Percentiles rank a stretch among this genome's conserved stretches.
Conservation (phyloP, 2,797 vertebrate genomes). For the Chelon auratus region DNA sequence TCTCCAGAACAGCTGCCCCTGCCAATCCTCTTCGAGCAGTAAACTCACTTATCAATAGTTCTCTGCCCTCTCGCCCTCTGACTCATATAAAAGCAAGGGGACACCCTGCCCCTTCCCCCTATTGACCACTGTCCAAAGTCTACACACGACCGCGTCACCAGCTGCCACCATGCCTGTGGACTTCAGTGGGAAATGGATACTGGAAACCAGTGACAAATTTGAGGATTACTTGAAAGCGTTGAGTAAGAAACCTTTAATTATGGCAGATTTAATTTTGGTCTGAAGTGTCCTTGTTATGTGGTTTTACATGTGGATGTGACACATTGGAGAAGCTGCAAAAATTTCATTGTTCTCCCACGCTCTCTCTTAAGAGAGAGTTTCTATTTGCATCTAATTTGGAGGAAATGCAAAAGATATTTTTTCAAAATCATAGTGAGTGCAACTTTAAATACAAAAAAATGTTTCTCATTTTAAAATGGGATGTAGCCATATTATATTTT, state of each 20-base stretch:
- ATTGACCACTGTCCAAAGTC: constrained; percentile 47
- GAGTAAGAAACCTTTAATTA: constrained; percentile 81
- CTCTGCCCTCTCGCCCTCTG: constrained; percentile 56
- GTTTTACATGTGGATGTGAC: neutral
- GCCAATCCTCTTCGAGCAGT: constrained; percentile 56
- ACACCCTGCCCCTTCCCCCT: constrained; percentile 44
- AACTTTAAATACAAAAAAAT: neutral
- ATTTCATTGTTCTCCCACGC: neutral
- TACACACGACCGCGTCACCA: constrained; percentile 30
- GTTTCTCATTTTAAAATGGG: neutral
- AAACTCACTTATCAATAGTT: constrained; percentile 73
- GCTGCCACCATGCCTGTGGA: constrained; percentile 87
- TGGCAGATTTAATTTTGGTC: neutral
- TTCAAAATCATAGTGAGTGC: neutral
- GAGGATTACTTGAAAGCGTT: constrained; percentile 92
- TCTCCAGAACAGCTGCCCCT: constrained; percentile 33
- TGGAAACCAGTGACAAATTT: constrained; percentile 90
- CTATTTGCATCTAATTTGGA: neutral
- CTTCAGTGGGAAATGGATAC: constrained; percentile 91
- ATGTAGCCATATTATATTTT: neutral
- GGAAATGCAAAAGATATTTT: too few relatives aligned
- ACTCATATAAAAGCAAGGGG: constrained; percentile 51
- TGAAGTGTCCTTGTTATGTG: neutral
- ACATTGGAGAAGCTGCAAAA: neutral
- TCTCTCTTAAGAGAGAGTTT: neutral